Evolutionary conservation across 1,140 invertebrate species (phyloP), one percentile per base, ranked within the genome.

Genomic region (Diabrotica virgifera): DNA sequence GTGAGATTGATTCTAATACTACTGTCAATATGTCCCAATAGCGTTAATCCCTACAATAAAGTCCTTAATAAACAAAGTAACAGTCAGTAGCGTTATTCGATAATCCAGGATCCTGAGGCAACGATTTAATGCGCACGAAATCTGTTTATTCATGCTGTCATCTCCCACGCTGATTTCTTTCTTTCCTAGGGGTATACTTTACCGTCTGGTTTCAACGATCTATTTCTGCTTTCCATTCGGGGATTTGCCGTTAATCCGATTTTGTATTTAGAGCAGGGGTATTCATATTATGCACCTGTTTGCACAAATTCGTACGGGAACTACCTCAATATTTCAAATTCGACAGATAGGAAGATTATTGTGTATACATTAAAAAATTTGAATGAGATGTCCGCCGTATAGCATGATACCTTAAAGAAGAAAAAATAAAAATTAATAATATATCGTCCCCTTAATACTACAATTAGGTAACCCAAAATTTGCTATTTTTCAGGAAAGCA

Each of bases 151-250:
- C 62, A 67, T 53, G 10, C 59, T 64, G 71, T 62, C 56, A 55
- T 63, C 71, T 72, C 71, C 71, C 71, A 72, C 71, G 71, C 71
- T 65, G 71, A 72, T 72, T 72, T 72, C 52, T 38, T n/a, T 13
- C 36, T 46, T 38, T 35, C 62, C 58, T 53, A 24, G 52, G 63
- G 65, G 62, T 24, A 64, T 64, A 58, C 66, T 64, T 68, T 68
- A 68, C 60, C 10, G 40, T 57, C 37, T 40, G 12, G 24, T 60
- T 60, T 46, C 40, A 46, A 46, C n/a, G 40, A 46, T 46, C 5
- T 46, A 46, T 46, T n/a, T 46, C 40, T 10, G 40, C 40, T 46
- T 46, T 10, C 40, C n/a, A 46, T 46, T 46, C 8, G n/a, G 40
- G 40, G 40, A 46, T 46, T 46, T 46, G 8, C 40, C 8, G 8